These are phyloP conservation scores for Ara ararauna DNA, from an alignment of 2,797 vertebrate species.

Conservation along the genomic window DNA sequence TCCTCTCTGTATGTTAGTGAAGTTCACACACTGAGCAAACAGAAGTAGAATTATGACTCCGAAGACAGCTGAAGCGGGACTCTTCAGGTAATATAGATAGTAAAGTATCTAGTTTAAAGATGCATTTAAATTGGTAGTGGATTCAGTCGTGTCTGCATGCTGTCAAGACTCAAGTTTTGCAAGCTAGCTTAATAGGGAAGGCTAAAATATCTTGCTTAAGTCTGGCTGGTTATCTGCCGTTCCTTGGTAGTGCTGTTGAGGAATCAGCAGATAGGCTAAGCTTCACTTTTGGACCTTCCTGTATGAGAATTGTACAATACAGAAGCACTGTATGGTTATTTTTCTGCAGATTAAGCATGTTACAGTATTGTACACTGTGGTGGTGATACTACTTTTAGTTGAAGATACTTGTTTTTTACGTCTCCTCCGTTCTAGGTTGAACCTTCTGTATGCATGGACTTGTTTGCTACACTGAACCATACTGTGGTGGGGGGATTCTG, in stretches of 20 bases:
- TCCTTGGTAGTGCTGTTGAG: not conserved
- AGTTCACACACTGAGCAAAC: not conserved
- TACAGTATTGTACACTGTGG: not conserved
- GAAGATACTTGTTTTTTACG: not conserved
- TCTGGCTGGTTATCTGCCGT: not conserved
- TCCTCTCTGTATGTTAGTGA: not conserved
- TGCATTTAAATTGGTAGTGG: not conserved
- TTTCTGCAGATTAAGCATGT: not conserved
- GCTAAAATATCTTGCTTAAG: not conserved
- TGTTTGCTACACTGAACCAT: not conserved
- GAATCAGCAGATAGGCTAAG: not conserved
- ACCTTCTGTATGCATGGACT: not conserved
- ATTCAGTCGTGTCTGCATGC: not conserved
- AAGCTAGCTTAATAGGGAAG: not conserved
- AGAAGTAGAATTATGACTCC: not conserved
- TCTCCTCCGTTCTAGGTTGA: not conserved
- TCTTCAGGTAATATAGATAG: not conserved
- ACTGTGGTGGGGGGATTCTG: rapidly evolving
- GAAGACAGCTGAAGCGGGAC: not conserved
- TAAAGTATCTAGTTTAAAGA: not conserved
- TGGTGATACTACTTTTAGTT: not conserved
- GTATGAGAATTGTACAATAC: rapidly evolving
- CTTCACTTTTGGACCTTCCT: not conserved
- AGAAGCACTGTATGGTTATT: not conserved
- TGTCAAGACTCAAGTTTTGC: not conserved